A percentile compares a stretch with the other conserved stretches of the same genome.
Conservation (phyloP, 2,888 invertebrate species). For the Seira sanloemensis region DNA sequence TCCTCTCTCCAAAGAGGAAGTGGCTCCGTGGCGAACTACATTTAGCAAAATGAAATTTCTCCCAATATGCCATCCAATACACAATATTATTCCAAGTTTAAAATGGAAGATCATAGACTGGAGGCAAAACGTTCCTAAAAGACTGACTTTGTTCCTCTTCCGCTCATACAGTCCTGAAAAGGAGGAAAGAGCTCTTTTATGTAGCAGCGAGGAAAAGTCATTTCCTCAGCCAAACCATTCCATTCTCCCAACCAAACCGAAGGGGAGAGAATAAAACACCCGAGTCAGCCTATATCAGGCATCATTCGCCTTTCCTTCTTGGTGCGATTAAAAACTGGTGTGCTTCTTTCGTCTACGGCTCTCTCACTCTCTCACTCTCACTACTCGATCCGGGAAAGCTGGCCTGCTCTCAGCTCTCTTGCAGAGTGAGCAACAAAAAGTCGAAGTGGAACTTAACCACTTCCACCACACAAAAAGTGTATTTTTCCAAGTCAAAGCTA, state of each 20-base stretch:
- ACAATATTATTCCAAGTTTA: neutral
- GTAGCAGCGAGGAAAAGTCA: constrained; percentile 5
- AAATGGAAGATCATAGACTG: no score
- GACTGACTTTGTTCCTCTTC: constrained; percentile 12
- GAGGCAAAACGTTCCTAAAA: neutral
- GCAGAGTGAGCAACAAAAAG: no score
- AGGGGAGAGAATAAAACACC: constrained; percentile 41
- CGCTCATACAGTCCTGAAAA: neutral
- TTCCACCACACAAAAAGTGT: neutral
- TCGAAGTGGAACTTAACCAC: constrained; percentile 4
- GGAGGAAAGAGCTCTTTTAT: no score
- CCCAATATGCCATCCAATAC: neutral
- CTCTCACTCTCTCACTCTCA: neutral
- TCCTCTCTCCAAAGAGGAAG: no score
- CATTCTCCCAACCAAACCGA: constrained; percentile 2
- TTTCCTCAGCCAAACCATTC: constrained; percentile 12
- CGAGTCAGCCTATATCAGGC: constrained; percentile 43
- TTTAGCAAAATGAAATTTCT: neutral
- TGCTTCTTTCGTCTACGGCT: no score
- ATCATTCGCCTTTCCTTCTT: constrained; percentile 59
- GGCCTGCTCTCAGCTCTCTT: no score
- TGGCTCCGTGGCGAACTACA: neutral
- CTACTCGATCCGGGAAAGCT: neutral
- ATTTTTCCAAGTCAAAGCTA: neutral
- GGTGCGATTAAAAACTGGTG: constrained; percentile 48